A percentile compares a stretch with the other conserved stretches of the same genome.
These are phyloP conservation scores for Neuroterus valhalla DNA, from an alignment of 1,140 invertebrate genomes.

Conservation along the genomic window DNA sequence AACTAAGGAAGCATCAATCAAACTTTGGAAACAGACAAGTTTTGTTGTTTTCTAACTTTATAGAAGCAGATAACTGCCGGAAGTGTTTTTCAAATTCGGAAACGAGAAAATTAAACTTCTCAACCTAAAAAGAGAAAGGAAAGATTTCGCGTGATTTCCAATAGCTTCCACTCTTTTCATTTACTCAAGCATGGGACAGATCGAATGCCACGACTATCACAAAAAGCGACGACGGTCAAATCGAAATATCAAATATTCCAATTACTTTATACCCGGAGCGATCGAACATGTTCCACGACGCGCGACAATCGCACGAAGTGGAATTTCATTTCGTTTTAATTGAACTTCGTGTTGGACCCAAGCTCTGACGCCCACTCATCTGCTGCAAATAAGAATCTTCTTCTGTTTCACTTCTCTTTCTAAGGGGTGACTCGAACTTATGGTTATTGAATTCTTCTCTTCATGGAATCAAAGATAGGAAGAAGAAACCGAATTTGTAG, in stretches of 20 bases:
- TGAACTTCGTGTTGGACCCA: conserved; percentile 48
- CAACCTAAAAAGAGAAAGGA: neutral
- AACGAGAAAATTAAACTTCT: neutral
- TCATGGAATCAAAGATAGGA: too few species aligned
- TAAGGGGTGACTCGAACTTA: neutral
- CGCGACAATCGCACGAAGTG: conserved; percentile 35
- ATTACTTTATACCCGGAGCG: conserved; percentile 36
- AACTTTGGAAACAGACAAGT: too few species aligned
- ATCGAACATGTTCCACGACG: conserved; percentile 35
- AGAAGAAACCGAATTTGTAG: too few species aligned
- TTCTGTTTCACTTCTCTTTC: neutral
- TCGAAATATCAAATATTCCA: conserved; percentile 44
- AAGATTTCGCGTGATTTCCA: neutral
- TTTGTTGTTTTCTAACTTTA: too few species aligned
- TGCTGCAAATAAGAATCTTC: conserved; percentile 7
- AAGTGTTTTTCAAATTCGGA: too few species aligned
- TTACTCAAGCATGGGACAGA: conserved; percentile 9
- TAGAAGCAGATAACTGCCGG: too few species aligned
- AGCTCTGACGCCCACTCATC: neutral
- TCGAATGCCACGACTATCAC: conserved; percentile 2
- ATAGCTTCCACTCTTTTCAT: neutral
- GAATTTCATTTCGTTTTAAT: conserved; percentile 63
- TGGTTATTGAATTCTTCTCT: too few species aligned
- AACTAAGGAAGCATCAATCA: too few species aligned
- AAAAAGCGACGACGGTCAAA: conserved; percentile 16